phyloP scores from a whole-genome alignment of 2,113 vertebrate species.

The Rhodinocichla rosea region DNA sequence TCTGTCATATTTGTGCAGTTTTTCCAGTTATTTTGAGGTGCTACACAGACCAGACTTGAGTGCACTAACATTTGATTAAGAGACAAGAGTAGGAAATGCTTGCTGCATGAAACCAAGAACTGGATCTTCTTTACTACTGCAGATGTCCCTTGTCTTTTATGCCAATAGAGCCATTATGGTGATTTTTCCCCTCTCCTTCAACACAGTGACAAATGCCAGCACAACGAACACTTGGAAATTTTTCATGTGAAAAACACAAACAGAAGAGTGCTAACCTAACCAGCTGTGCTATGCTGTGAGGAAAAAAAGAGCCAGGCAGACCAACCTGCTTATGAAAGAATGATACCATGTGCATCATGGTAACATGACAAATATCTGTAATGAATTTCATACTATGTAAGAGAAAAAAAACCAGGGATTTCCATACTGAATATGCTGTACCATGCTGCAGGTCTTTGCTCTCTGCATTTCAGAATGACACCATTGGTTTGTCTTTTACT shows the following conservation, averaged over 20 bases:
- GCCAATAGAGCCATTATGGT: neutral
- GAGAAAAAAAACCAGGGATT: neutral
- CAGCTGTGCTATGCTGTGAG: neutral
- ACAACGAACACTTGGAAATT: neutral
- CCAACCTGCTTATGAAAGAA: neutral
- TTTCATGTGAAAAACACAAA: constrained; percentile 10
- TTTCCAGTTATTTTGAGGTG: neutral
- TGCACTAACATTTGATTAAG: neutral
- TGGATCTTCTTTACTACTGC: neutral
- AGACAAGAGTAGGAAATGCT: neutral
- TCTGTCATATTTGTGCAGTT: neutral
- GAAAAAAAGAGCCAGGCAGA: neutral
- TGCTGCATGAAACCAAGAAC: neutral
- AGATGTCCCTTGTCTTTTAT: neutral
- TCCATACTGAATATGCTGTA: neutral
- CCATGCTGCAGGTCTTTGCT: neutral
- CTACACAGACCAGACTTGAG: neutral
- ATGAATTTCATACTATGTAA: neutral
- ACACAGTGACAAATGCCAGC: neutral
- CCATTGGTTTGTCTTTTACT: neutral
- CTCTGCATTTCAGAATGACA: neutral
- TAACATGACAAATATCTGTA: neutral
- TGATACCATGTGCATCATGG: neutral
- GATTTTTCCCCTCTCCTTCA: neutral
- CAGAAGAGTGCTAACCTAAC: neutral